A percentile compares a stretch with the other conserved stretches of the same genome.
Conservation (phyloP, 2,113 vertebrate genomes). For the Melanocharis versteri region DNA sequence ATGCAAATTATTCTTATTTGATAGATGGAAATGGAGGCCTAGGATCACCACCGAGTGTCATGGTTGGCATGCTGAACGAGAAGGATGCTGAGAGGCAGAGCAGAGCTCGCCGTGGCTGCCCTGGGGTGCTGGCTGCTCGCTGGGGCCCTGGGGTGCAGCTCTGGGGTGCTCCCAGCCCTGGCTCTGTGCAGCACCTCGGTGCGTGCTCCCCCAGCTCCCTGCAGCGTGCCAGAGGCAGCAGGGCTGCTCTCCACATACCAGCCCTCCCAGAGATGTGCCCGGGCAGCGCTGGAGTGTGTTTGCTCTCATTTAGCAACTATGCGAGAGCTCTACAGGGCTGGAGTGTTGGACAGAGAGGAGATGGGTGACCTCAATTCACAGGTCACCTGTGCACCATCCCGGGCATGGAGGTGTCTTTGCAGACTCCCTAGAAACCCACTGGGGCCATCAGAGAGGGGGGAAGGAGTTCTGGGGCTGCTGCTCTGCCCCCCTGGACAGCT, state of each 20-base stretch:
- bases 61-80: not conserved
- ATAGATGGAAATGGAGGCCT: not conserved
- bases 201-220: not conserved
- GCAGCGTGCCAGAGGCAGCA: not conserved
- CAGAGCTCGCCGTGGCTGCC: not conserved
- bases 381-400: not conserved
- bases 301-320: constrained; percentile 52
- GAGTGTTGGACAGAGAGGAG: not conserved
- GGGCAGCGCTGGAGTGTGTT: constrained; percentile 21
- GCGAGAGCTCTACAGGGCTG: not conserved
- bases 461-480: not conserved
- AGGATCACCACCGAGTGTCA: not conserved
- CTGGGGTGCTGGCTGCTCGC: not conserved
- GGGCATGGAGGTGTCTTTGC: not conserved
- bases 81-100: not conserved
- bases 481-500: not conserved
- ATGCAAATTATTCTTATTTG: not conserved
- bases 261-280: not conserved
- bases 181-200: not conserved
- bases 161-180: not conserved
- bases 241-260: constrained; percentile 42
- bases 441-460: not conserved
- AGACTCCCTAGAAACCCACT: not conserved
- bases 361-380: not conserved
- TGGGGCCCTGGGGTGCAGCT: not conserved